phyloP scores from a whole-genome alignment of 2,888 invertebrate genomes.

The Nymphalis urticae region DNA sequence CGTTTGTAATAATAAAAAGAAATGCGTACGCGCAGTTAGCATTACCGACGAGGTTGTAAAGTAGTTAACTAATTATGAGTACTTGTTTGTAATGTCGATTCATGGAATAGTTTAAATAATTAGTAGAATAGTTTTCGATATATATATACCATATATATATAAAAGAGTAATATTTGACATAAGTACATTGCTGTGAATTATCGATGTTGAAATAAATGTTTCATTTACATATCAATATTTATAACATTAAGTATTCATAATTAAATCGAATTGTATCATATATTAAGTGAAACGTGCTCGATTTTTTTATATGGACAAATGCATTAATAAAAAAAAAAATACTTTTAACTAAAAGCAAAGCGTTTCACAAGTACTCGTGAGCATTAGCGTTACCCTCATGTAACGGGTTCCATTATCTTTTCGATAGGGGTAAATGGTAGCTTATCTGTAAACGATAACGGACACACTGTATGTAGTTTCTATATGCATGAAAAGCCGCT shows the following conservation, averaged over 20 bases:
- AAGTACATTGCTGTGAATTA: too few species aligned
- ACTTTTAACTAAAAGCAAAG: background rate
- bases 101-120: conserved; percentile 17
- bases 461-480: background rate
- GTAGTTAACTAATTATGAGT: conserved; percentile 18
- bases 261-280: too few species aligned
- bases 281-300: background rate
- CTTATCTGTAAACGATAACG: conserved; percentile 24
- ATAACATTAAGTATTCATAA: too few species aligned
- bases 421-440: conserved; percentile 11
- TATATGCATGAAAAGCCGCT: too few species aligned
- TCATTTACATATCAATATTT: too few species aligned
- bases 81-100: conserved; percentile 25
- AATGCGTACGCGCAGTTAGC: conserved; percentile 49
- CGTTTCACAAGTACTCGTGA: background rate
- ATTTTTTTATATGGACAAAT: too few species aligned
- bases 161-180: too few species aligned
- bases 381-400: background rate
- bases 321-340: background rate
- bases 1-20: conserved; percentile 48
- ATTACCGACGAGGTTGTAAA: conserved; percentile 25
- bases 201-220: too few species aligned
- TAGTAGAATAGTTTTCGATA: too few species aligned
- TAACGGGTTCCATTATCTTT: conserved; percentile 17
- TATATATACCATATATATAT: too few species aligned